phyloP scores from a whole-genome alignment of 2,113 vertebrate species.

The Forbesichthys papilliferus region DNA sequence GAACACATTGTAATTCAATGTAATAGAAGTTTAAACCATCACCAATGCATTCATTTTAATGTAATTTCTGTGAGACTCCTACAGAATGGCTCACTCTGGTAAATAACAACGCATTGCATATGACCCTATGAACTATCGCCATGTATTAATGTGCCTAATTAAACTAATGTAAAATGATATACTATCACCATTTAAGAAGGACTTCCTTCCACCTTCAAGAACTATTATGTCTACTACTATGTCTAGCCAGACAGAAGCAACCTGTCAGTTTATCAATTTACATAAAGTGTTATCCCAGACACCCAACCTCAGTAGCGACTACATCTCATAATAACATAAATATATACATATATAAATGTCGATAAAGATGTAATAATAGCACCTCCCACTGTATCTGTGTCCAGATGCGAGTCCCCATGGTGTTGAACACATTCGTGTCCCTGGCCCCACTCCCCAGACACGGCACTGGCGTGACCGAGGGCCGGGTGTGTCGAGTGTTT shows the following conservation, averaged over 20 bases:
- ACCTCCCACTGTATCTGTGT: slow-evolving; percentile 20
- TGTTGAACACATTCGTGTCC: slow-evolving; percentile 71
- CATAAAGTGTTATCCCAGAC: too few relatives aligned
- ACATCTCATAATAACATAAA: not conserved
- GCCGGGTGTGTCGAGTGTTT: slow-evolving; percentile 74
- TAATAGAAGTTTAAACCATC: too few relatives aligned
- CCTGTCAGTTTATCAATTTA: too few relatives aligned
- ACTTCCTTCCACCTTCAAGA: too few relatives aligned
- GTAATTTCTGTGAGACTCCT: not conserved
- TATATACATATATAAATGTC: not conserved
- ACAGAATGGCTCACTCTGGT: not conserved
- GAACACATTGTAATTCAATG: too few relatives aligned
- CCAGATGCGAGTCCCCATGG: slow-evolving; percentile 72
- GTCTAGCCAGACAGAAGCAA: too few relatives aligned
- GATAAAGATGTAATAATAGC: too few relatives aligned
- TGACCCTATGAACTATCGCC: not conserved
- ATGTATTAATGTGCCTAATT: not conserved
- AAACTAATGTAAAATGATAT: too few relatives aligned
- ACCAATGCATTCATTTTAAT: not conserved
- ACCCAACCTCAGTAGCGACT: too few relatives aligned
- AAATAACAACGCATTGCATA: not conserved
- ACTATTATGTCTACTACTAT: too few relatives aligned
- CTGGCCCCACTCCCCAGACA: slow-evolving; percentile 74
- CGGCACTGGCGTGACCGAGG: slow-evolving; percentile 62
- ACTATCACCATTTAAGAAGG: too few relatives aligned